These are phyloP conservation scores for Ursus arctos DNA, from an alignment of 2,113 vertebrate genomes.

Conservation along the genomic window DNA sequence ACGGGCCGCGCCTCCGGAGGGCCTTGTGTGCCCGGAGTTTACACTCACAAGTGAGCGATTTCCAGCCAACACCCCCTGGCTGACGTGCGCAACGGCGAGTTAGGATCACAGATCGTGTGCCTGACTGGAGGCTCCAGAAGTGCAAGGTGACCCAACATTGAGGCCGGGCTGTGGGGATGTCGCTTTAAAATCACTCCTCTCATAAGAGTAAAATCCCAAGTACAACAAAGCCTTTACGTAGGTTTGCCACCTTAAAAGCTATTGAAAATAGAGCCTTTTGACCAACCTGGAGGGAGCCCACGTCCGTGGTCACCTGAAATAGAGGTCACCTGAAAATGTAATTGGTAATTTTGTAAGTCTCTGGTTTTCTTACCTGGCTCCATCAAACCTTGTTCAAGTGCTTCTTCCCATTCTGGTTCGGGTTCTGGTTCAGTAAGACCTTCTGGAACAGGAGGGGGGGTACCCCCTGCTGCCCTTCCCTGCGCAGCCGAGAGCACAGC, in stretches of 20 bases:
- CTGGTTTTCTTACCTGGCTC: constrained; percentile 81
- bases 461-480: constrained; percentile 35
- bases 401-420: constrained; percentile 36
- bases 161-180: background rate
- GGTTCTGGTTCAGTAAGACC: constrained; percentile 56
- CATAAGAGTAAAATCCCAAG: constrained; percentile 3
- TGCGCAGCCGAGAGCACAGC: background rate
- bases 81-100: background rate
- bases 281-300: background rate
- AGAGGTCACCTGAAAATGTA: constrained; percentile 32
- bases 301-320: background rate
- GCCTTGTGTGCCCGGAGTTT: background rate
- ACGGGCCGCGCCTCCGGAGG: background rate
- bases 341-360: constrained; percentile 16
- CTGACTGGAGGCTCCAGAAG: background rate
- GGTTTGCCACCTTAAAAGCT: constrained; percentile 64
- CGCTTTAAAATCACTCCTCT: constrained; percentile 26
- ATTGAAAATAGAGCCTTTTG: background rate
- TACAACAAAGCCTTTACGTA: constrained; percentile 51
- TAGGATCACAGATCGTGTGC: background rate
- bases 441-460: constrained; percentile 64
- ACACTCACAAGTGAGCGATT: background rate
- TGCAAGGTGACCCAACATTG: background rate
- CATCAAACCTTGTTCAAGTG: constrained; percentile 77
- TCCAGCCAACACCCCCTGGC: background rate